phyloP scores from a whole-genome alignment of 92 coral and sea anemone species.

The Muricea muricata region DNA sequence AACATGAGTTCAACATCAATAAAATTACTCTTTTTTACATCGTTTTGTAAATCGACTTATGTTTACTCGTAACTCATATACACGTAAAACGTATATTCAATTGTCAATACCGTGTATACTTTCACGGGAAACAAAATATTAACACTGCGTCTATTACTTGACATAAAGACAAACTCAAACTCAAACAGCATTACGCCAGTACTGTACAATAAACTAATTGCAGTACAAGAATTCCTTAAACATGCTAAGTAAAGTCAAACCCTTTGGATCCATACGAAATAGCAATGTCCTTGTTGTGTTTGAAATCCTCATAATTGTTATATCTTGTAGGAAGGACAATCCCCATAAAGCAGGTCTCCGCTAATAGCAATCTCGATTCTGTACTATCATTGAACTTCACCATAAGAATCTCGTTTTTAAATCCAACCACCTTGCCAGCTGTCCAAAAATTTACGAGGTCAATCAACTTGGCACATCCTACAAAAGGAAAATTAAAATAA shows the following conservation, averaged over 20 bases:
- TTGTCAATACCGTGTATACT: no score
- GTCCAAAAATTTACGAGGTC: slow-evolving; percentile 40
- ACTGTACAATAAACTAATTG: background rate
- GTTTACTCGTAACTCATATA: no score
- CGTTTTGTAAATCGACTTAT: no score
- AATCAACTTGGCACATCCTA: background rate
- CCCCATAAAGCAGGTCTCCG: slow-evolving; percentile 67
- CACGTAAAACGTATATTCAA: no score
- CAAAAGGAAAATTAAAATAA: background rate
- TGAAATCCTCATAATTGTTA: slow-evolving; percentile 41
- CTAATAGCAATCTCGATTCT: slow-evolving; percentile 39
- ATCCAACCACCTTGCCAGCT: slow-evolving; percentile 1
- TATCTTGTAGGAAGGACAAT: slow-evolving; percentile 61
- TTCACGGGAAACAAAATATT: no score
- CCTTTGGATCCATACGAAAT: slow-evolving; percentile 63
- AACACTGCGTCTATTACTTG: background rate
- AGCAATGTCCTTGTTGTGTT: slow-evolving; percentile 67
- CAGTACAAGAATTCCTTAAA: background rate
- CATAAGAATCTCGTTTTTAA: background rate
- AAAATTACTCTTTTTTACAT: no score
- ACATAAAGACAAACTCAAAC: background rate
- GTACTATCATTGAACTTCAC: slow-evolving; percentile 33
- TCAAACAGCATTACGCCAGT: background rate
- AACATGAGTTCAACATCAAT: background rate
- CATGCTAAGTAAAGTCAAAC: slow-evolving; percentile 44